phyloP scores from a whole-genome alignment of 2,888 invertebrate genomes.

The Phanerotoma sp. region DNA sequence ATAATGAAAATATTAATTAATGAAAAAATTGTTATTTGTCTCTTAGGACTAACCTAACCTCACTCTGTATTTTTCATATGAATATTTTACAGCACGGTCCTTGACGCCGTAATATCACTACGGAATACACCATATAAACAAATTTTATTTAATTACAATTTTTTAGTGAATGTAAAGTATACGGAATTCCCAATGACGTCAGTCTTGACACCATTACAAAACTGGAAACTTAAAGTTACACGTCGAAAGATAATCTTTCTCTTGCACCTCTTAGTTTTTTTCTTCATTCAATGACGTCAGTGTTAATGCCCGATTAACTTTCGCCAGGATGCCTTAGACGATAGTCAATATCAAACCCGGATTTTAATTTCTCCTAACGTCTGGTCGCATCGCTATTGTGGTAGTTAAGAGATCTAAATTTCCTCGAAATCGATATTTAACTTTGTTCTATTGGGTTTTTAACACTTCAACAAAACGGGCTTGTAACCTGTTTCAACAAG shows the following conservation, averaged over 20 bases:
- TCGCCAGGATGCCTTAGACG: constrained; percentile 39
- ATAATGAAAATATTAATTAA: neutral
- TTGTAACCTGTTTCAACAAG: constrained; percentile 3
- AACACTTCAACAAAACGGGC: neutral
- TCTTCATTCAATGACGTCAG: constrained; percentile 41
- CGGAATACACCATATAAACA: constrained; percentile 53
- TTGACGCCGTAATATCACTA: constrained; percentile 52
- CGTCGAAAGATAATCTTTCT: neutral
- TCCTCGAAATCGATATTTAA: constrained; percentile 2
- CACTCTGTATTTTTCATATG: constrained; percentile 22
- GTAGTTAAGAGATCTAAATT: constrained; percentile 10
- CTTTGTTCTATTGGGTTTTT: neutral
- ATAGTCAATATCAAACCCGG: neutral
- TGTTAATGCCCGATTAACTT: constrained; percentile 39
- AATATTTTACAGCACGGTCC: constrained; percentile 51
- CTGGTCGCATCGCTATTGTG: neutral
- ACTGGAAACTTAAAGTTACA: neutral
- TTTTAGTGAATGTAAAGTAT: too few relatives aligned
- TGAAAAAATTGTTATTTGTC: neutral
- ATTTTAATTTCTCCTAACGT: constrained; percentile 5
- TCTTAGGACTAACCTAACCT: constrained; percentile 9
- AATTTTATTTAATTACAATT: too few relatives aligned
- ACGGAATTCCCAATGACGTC: constrained; percentile 1
- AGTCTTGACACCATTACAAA: neutral
- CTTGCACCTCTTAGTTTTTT: neutral